Evolutionary conservation across 2,797 vertebrate genomes (phyloP).

Genomic region (Ptychadena robeensis): DNA sequence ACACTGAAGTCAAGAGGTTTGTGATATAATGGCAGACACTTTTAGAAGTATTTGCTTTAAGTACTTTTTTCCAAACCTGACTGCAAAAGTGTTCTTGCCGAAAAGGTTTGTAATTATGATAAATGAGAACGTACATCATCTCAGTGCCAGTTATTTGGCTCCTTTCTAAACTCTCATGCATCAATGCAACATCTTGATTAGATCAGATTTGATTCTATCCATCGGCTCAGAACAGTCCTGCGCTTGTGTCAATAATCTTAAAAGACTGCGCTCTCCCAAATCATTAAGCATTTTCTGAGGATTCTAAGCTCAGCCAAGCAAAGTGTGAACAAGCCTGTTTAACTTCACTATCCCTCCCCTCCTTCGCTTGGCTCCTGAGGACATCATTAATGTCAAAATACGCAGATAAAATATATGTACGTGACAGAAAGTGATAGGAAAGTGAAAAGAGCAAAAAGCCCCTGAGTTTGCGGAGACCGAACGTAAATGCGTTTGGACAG

Average conservation of each 20-base stretch:
- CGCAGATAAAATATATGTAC: constrained; percentile 12
- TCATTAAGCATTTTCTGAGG: constrained; percentile 51
- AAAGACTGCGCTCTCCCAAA: constrained; percentile 53
- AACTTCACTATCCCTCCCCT: constrained; percentile 13
- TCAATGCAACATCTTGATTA: constrained; percentile 58
- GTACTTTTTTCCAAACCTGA: constrained; percentile 23
- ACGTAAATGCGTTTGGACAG: background rate
- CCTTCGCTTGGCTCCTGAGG: constrained; percentile 6
- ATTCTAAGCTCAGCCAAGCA: constrained; percentile 40
- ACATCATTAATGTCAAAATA: constrained; percentile 44
- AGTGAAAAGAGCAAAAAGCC: constrained; percentile 2
- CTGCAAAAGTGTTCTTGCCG: constrained; percentile 56
- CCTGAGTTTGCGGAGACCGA: background rate
- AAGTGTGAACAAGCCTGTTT: constrained; percentile 44
- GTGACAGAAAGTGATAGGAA: constrained; percentile 3
- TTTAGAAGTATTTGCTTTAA: constrained; percentile 22
- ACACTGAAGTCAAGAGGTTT: background rate
- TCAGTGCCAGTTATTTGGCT: constrained; percentile 62
- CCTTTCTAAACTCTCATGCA: constrained; percentile 52
- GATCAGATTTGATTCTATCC: constrained; percentile 58
- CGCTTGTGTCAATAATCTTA: constrained; percentile 59
- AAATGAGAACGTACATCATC: constrained; percentile 62
- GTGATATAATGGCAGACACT: background rate
- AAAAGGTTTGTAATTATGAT: constrained; percentile 65
- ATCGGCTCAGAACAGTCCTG: constrained; percentile 50